These are phyloP conservation scores for Heteropelma amictum DNA, from an alignment of 2,888 invertebrate genomes.

Conservation along the genomic window DNA sequence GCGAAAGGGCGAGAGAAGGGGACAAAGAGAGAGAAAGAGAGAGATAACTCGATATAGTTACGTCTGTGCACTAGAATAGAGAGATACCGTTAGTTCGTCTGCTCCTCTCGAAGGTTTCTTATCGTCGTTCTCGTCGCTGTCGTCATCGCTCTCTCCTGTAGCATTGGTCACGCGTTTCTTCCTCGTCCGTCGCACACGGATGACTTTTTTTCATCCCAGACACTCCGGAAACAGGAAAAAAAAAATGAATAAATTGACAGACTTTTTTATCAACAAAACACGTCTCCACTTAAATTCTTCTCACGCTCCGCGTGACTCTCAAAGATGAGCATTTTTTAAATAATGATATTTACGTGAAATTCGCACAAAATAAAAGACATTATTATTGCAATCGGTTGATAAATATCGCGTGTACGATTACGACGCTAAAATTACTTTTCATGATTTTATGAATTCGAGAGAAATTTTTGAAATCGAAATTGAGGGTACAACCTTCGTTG, in stretches of 20 bases:
- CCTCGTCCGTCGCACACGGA: constrained; percentile 15
- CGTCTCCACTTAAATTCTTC: background rate
- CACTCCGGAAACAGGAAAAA: constrained; percentile 33
- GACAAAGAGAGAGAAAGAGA: constrained; percentile 13
- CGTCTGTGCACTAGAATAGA: constrained; percentile 5
- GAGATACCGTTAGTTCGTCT: constrained; percentile 56
- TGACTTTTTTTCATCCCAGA: constrained; percentile 30
- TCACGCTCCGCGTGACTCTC: too few species aligned
- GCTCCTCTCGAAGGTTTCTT: constrained; percentile 44
- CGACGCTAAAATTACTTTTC: too few species aligned
- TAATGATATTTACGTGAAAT: too few species aligned
- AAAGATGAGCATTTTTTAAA: too few species aligned
- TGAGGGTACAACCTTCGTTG: too few species aligned
- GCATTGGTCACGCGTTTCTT: constrained; percentile 27
- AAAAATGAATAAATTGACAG: background rate
- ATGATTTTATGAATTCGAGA: too few species aligned
- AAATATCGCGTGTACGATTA: too few species aligned
- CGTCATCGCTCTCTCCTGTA: constrained; percentile 5
- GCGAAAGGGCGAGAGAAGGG: constrained; percentile 22
- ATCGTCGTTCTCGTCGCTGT: constrained; percentile 1
- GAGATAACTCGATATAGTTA: constrained; percentile 4
- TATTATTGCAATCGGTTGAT: too few species aligned
- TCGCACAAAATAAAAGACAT: too few species aligned
- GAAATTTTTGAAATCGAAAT: too few species aligned
- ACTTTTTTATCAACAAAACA: background rate